Conservation (phyloP, 2,888 invertebrate genomes). For the Agonopterix arenella region DNA sequence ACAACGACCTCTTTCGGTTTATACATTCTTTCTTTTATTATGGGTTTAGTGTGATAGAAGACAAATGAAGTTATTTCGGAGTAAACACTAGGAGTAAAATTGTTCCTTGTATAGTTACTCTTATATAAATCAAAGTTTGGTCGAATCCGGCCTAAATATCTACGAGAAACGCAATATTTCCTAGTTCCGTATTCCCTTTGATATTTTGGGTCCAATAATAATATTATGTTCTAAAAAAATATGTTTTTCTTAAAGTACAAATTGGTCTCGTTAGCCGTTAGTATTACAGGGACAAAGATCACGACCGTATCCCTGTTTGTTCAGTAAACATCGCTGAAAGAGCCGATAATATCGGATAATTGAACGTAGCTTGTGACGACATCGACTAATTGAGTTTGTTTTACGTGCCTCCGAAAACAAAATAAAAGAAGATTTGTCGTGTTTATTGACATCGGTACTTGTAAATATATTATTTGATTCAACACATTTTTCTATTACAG, state of each 20-base stretch:
- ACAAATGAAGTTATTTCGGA: too few species aligned
- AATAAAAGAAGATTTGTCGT: too few species aligned
- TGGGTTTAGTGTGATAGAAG: too few species aligned
- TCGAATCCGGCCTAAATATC: too few species aligned
- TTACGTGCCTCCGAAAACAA: background rate
- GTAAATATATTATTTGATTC: background rate
- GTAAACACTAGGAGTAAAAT: too few species aligned
- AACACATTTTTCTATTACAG: background rate
- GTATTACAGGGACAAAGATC: slow-evolving; percentile 8
- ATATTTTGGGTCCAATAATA: too few species aligned
- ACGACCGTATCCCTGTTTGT: slow-evolving; percentile 7
- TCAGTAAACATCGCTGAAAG: slow-evolving; percentile 8
- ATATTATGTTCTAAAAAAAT: background rate
- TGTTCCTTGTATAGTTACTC: too few species aligned
- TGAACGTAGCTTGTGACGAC: slow-evolving; percentile 9
- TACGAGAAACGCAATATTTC: too few species aligned
- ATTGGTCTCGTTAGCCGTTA: slow-evolving; percentile 5
- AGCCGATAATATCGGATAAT: slow-evolving; percentile 10
- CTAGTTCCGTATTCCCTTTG: too few species aligned
- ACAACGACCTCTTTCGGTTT: too few species aligned
- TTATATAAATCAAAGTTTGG: too few species aligned
- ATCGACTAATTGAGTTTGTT: slow-evolving; percentile 8
- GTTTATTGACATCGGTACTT: background rate
- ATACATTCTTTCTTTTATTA: too few species aligned
- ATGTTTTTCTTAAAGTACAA: slow-evolving; percentile 7